Evolutionary conservation across 2,113 vertebrate genomes (phyloP).

Genomic region (Leiothrix lutea): DNA sequence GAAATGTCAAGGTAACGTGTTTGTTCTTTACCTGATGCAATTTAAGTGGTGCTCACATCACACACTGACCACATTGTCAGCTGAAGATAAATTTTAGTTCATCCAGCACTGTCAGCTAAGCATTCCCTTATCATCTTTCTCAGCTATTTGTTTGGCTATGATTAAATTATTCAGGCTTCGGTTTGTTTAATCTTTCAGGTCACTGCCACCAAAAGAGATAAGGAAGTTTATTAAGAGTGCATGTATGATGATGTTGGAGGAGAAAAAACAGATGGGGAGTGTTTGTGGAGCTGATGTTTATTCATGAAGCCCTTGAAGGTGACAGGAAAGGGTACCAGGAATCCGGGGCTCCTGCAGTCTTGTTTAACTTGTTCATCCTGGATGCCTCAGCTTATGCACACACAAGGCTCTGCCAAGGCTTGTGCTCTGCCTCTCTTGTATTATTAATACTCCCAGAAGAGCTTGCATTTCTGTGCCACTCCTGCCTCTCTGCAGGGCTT

Average conservation of each 20-base stretch:
- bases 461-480: background rate
- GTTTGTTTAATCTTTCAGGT: conserved; percentile 61
- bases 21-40: background rate
- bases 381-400: conserved; percentile 21
- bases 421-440: conserved; percentile 15
- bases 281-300: conserved; percentile 70
- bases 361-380: conserved; percentile 8
- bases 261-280: background rate
- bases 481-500: background rate
- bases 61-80: background rate
- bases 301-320: conserved; percentile 77
- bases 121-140: conserved; percentile 37
- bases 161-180: conserved; percentile 54
- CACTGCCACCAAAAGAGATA: conserved; percentile 68
- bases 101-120: conserved; percentile 10
- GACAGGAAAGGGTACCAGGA: conserved; percentile 67
- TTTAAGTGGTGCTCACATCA: conserved; percentile 1
- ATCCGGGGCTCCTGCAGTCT: background rate
- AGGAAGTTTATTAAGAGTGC: conserved; percentile 67
- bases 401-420: conserved; percentile 5
- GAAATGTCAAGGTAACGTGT: background rate
- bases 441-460: conserved; percentile 38
- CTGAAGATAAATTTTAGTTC: conserved; percentile 48
- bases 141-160: conserved; percentile 19
- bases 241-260: background rate